A percentile compares a stretch with the other conserved stretches of the same genome.
Conservation (phyloP, 2,797 vertebrate genomes). For the Cossypha heuglini region DNA sequence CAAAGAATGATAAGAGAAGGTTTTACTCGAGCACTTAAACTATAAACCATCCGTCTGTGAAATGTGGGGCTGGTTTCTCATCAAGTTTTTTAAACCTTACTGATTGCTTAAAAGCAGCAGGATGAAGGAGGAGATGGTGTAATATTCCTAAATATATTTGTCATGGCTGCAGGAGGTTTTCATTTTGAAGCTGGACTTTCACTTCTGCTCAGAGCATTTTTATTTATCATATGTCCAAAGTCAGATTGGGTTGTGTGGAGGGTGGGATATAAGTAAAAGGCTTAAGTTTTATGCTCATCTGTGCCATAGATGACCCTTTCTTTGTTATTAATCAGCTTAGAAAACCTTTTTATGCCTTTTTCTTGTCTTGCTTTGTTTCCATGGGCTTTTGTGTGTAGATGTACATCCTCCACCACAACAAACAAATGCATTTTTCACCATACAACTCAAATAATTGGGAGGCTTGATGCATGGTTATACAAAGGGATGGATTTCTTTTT, state of each 20-base stretch:
- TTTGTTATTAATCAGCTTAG: background rate
- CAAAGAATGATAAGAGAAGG: background rate
- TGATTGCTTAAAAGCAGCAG: constrained; percentile 21
- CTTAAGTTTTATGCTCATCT: background rate
- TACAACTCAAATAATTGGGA: background rate
- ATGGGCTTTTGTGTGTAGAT: fast-evolving
- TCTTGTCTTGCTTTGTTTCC: background rate
- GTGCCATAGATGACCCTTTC: background rate
- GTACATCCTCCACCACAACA: background rate
- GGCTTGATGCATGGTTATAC: fast-evolving
- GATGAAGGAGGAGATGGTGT: background rate
- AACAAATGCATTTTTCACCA: background rate
- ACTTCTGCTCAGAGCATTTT: background rate
- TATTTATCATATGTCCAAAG: background rate
- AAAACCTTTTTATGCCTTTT: background rate
- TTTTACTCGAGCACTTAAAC: constrained; percentile 13
- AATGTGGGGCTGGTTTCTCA: background rate
- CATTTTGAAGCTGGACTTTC: background rate
- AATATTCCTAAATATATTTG: background rate
- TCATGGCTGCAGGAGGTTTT: background rate
- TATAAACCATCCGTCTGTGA: background rate
- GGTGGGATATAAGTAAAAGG: fast-evolving
- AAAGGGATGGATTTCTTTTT: background rate
- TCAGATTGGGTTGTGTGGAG: background rate
- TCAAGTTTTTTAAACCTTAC: background rate